Evolutionary conservation across 2,797 vertebrate genomes (phyloP).

Genomic region (Mormyrus hasselquistii): DNA sequence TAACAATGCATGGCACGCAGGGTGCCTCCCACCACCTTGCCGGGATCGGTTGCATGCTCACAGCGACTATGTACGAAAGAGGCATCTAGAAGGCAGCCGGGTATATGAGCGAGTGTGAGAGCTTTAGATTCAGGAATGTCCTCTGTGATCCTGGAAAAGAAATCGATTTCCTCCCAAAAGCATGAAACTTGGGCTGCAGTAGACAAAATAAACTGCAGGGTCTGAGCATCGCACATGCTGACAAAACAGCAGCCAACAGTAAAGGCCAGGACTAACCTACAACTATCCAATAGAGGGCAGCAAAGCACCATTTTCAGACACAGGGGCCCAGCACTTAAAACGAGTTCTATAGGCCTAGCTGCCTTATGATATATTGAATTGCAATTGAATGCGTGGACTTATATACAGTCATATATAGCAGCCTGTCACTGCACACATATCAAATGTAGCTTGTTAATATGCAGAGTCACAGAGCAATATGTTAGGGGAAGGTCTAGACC

Average conservation of each 20-base stretch:
- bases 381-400: not conserved
- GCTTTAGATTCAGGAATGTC: not conserved
- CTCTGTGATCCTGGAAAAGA: not conserved
- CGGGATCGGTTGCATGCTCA: not conserved
- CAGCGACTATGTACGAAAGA: not conserved
- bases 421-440: not conserved
- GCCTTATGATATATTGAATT: not conserved
- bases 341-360: not conserved
- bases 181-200: not conserved
- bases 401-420: not conserved
- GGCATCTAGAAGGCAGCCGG: not conserved
- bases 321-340: not conserved
- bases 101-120: not conserved
- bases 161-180: not conserved
- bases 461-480: not conserved
- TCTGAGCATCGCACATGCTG: not conserved
- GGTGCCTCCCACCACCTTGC: not conserved
- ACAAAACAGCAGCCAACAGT: not conserved
- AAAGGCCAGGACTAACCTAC: conserved; percentile 9
- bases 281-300: conserved; percentile 52
- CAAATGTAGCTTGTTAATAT: not conserved
- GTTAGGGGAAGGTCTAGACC: not conserved
- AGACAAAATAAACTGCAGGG: not conserved
- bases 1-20: not conserved
- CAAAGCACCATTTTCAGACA: conserved; percentile 30